phyloP scores from a whole-genome alignment of 2,797 vertebrate genomes.

The Sebastes baramenuke region DNA sequence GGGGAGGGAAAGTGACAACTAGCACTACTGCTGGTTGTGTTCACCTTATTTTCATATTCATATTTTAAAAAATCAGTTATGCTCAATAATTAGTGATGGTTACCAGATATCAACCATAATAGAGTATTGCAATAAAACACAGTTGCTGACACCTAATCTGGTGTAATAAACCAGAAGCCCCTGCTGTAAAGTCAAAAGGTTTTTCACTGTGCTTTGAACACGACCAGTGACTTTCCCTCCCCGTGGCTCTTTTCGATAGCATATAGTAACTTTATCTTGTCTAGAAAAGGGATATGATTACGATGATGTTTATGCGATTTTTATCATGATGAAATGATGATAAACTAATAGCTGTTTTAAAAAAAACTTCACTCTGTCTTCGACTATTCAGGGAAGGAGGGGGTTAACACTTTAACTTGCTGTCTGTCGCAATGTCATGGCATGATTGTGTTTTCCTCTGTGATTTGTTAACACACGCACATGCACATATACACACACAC shows the following conservation, averaged over 20 bases:
- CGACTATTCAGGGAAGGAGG: conserved; percentile 74
- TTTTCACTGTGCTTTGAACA: conserved; percentile 40
- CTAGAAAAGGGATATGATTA: conserved; percentile 70
- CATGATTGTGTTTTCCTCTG: conserved; percentile 82
- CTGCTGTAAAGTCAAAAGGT: conserved; percentile 6
- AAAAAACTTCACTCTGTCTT: conserved; percentile 39
- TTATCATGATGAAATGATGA: conserved; percentile 57
- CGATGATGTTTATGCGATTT: conserved; percentile 59
- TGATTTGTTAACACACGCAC: conserved; percentile 66
- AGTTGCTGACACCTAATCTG: background rate
- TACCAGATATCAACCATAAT: background rate
- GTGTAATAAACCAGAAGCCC: conserved; percentile 17
- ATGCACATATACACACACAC: conserved; percentile 40
- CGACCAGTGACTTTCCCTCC: conserved; percentile 39
- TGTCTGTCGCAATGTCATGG: conserved; percentile 76
- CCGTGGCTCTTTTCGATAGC: conserved; percentile 50
- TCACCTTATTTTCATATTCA: conserved; percentile 20
- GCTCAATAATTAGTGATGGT: background rate
- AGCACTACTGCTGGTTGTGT: conserved; percentile 41
- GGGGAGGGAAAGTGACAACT: conserved; percentile 34
- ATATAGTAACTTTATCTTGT: conserved; percentile 60
- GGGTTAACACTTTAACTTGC: conserved; percentile 68
- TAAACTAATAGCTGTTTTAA: conserved; percentile 47
- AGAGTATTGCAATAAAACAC: conserved; percentile 35
- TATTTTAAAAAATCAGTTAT: background rate